phyloP scores from a whole-genome alignment of 2,113 vertebrate species.

The Anarhynchus alexandrinus region DNA sequence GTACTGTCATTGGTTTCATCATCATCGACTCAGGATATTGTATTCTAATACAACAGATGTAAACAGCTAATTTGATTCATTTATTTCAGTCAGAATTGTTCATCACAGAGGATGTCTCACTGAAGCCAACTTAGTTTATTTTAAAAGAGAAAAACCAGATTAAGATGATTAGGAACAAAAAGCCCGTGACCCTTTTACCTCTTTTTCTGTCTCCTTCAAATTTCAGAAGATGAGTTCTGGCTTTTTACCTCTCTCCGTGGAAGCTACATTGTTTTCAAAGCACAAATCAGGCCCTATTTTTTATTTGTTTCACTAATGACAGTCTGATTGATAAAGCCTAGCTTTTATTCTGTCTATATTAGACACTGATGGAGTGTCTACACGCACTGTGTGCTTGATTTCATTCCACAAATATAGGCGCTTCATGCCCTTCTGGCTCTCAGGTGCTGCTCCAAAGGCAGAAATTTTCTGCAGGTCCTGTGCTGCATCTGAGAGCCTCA shows the following conservation, averaged over 20 bases:
- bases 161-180: neutral
- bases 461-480: neutral
- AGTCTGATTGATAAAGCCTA: neutral
- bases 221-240: neutral
- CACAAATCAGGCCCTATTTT: neutral
- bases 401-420: neutral
- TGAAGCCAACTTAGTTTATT: neutral
- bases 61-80: neutral
- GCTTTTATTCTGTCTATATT: neutral
- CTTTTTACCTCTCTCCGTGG: neutral
- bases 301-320: neutral
- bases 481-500: neutral
- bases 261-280: accelerated
- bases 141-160: neutral
- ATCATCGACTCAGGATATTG: neutral
- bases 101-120: neutral
- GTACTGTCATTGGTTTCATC: neutral
- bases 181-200: neutral
- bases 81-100: neutral
- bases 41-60: neutral
- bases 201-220: neutral
- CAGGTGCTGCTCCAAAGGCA: neutral
- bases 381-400: neutral
- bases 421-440: neutral
- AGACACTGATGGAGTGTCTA: neutral